phyloP scores from a whole-genome alignment of 2,113 vertebrate genomes.

The Semnornis frantzii region DNA sequence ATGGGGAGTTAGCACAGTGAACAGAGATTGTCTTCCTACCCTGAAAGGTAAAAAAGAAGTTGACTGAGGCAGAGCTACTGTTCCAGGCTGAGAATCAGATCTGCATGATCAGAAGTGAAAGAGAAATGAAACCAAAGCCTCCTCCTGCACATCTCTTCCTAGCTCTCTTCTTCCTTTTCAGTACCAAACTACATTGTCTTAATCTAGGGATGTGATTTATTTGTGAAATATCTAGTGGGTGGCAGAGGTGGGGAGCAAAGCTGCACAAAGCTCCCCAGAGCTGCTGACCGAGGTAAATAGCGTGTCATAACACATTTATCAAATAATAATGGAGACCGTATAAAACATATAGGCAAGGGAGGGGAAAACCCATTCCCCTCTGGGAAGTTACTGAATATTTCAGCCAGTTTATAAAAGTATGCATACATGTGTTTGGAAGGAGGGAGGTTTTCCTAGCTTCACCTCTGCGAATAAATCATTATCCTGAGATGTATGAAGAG shows the following conservation, averaged over 20 bases:
- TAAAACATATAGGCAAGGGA: slow-evolving; percentile 43
- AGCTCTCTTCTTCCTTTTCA: background rate
- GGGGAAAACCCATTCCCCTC: background rate
- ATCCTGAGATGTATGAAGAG: slow-evolving; percentile 5
- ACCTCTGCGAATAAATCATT: slow-evolving; percentile 56
- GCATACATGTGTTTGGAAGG: background rate
- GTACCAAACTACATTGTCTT: slow-evolving; percentile 28
- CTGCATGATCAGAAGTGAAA: background rate
- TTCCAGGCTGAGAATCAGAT: background rate
- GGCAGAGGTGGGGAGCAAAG: slow-evolving; percentile 62
- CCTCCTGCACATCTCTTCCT: background rate
- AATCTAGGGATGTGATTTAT: slow-evolving; percentile 66
- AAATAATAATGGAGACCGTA: slow-evolving; percentile 62
- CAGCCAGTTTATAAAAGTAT: slow-evolving; percentile 33
- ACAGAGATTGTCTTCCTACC: background rate
- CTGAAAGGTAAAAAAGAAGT: background rate
- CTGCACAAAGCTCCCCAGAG: slow-evolving; percentile 49
- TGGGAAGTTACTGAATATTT: slow-evolving; percentile 59
- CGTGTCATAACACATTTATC: slow-evolving; percentile 75
- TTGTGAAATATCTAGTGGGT: slow-evolving; percentile 61
- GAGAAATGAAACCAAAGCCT: background rate
- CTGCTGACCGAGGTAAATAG: slow-evolving; percentile 67
- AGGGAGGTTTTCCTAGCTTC: slow-evolving; percentile 10
- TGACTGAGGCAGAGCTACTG: background rate
- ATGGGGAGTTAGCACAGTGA: background rate